Base-by-base conservation (phyloP, 2,113 vertebrate genomes). In the Lophura nycthemera region DNA sequence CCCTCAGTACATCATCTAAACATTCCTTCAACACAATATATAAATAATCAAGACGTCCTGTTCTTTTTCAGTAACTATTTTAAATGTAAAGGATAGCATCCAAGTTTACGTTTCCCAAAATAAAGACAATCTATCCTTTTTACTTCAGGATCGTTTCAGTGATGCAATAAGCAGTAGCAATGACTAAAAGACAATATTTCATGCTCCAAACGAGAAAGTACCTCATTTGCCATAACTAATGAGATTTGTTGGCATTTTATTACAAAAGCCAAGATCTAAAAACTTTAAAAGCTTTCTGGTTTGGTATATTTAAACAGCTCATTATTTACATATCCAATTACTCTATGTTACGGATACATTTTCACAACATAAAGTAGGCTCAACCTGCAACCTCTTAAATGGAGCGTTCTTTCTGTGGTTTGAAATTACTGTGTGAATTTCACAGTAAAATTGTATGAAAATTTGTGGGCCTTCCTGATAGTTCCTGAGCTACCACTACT, bases 121-220 rank as follows among this genome's bases (percentile, higher is more conserved):
- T 12, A 42, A 78, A 88, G 42, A 74, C 86, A 91, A 83, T 27
- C 2, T 40, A 36, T 71, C 47, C 13, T 85, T 86, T 83, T 83
- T 75, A 64, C 27, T 71, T 81, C 47, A 90, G 69, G 22, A 80
- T 81, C 19, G 69, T 61, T 91, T 90, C 66, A 81, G 19, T 45
- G 61, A 81, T 78, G 54, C 6, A 36, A 38, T 65, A 86, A 88
- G 43, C 50, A 60, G 59, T 20, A 57, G 19, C 83, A 65, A 76
- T 76, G 69, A 73, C 43, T 91, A 75, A 86, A 88, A 86, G 47
- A 83, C 21, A 89, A 1, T 72, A 95, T 83, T 94, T 96, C 80
- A 90, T 0, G 1, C 69, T 89, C 40, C 73, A 86, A 86, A 86
- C 52, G 61, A 57, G 18, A 86, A 75, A 76, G 80, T 20, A 94